Evolutionary conservation across 2,113 vertebrate genomes (phyloP).

Genomic region (Gorsachius goisagi): DNA sequence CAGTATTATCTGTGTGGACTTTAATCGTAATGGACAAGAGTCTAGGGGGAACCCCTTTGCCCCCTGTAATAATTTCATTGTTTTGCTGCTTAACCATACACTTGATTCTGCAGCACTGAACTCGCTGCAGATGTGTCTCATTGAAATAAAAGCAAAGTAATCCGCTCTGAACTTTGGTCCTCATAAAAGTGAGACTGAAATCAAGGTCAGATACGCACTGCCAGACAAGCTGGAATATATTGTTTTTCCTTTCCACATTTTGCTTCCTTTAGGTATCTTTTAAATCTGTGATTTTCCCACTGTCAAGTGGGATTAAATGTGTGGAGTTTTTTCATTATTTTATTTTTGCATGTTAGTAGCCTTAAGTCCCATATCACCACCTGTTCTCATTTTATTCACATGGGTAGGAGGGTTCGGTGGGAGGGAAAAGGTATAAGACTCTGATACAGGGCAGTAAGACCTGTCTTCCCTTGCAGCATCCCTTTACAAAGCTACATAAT

Average conservation of each 20-base stretch:
- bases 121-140: not conserved
- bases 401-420: not conserved
- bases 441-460: not conserved
- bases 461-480: not conserved
- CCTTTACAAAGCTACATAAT: not conserved
- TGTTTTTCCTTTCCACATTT: not conserved
- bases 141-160: not conserved
- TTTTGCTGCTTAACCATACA: not conserved
- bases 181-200: not conserved
- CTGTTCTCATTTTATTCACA: not conserved
- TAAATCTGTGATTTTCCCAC: not conserved
- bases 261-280: not conserved
- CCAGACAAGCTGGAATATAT: not conserved
- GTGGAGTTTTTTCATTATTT: rapidly evolving
- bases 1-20: not conserved
- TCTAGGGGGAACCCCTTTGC: not conserved
- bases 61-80: not conserved
- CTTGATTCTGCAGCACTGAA: not conserved
- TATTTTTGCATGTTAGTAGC: not conserved
- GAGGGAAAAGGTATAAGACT: not conserved
- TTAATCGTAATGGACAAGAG: not conserved
- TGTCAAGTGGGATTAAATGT: not conserved
- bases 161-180: not conserved
- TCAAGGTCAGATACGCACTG: not conserved
- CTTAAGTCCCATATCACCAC: not conserved